Evolutionary conservation across 2,888 invertebrate genomes (phyloP).

Genomic region (Heliconius hortense): DNA sequence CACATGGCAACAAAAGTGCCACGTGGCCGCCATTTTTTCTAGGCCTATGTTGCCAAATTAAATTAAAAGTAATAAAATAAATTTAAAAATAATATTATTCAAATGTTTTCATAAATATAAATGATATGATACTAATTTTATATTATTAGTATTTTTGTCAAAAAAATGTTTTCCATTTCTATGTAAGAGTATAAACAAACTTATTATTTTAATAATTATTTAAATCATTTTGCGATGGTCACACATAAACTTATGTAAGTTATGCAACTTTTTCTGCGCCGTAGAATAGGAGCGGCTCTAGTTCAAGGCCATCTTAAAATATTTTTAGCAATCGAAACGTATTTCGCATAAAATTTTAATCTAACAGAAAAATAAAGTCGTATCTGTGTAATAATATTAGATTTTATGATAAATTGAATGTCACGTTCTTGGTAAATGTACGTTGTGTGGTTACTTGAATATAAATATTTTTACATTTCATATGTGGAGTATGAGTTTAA

Average conservation of each 20-base stretch:
- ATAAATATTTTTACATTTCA: not conserved
- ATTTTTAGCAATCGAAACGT: conserved; percentile 2
- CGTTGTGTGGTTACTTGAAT: not conserved
- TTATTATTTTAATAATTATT: not conserved
- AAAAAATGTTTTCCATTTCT: too few species aligned
- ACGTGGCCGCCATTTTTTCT: conserved; percentile 21
- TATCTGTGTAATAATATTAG: conserved; percentile 1
- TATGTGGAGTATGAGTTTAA: not conserved
- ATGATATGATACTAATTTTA: too few species aligned
- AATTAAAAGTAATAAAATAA: conserved; percentile 3
- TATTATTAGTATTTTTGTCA: too few species aligned
- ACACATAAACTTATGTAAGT: conserved; percentile 16
- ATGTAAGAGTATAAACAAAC: too few species aligned
- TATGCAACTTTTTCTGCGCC: conserved; percentile 18
- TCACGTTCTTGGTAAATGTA: conserved; percentile 1
- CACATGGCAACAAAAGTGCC: conserved; percentile 29
- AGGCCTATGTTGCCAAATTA: conserved; percentile 20
- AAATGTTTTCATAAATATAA: too few species aligned
- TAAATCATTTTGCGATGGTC: conserved; percentile 8
- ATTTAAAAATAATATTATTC: too few species aligned
- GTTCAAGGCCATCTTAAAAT: conserved; percentile 15
- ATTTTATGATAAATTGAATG: conserved; percentile 15
- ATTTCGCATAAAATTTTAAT: conserved; percentile 12
- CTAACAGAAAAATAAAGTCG: conserved; percentile 14
- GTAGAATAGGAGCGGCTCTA: conserved; percentile 12